Evolutionary conservation across 1,140 invertebrate genomes (phyloP), one percentile per base, ranked within the genome.

Genomic region (Acromyrmex charruanus): DNA sequence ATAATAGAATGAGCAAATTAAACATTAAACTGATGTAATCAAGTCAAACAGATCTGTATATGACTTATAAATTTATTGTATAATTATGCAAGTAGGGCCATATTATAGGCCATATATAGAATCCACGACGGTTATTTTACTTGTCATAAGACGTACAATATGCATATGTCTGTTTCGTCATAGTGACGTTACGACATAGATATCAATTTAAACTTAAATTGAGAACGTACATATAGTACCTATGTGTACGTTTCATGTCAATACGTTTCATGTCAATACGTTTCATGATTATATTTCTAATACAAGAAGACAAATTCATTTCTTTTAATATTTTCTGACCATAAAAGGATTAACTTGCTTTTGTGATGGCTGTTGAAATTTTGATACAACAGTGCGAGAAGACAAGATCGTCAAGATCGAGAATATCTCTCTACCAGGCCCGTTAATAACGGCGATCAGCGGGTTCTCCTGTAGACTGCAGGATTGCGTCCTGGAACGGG

Each of bases 401-500:
- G 35, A 82, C 25, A 16, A 59, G 21, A 53, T n/a, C 28, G 66
- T 81, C 69, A 75, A 31, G 44, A 84, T 58, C 82, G 69, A 31
- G 85, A 74, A 87, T 84, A 77, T 87, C 63, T 68, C 28, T 89
- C 82, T 77, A 84, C 74, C 58, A 59, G 59, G 51, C 74, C 74
- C 75, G 80, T 89, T 90, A 90, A 87, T 89, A 90, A 90, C 80
- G 74, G 59, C 79, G 88, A 80, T 87, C 79, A 82, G 75, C 58
- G 51, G 10, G 66, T 59, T 77, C 63, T 77, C 74, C 85, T 77
- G 31, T 28, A 35, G 71, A 39, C 81, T 31, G 72, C 51, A 88
- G 79, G 86, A 88, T 89, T 65, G 85, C 80, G 86, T 89, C 86
- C 75, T 88, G 81, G 39, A 81, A 91, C 72, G 90, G 72, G 91